phyloP scores from a whole-genome alignment of 2,888 invertebrate genomes.

The Epinotia bilunana region DNA sequence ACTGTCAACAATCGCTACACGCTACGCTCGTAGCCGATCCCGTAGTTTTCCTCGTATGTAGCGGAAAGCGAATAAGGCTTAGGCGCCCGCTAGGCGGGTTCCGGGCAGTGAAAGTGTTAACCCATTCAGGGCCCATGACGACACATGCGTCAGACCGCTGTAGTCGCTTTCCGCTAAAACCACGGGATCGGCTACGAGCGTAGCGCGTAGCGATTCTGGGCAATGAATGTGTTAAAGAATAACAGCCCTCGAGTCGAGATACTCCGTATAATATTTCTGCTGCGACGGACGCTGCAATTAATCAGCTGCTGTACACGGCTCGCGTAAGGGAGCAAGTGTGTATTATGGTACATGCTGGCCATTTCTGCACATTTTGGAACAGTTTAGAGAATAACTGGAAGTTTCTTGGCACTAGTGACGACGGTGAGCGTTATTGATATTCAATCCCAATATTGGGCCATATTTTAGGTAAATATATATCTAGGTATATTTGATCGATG shows the following conservation, averaged over 20 bases:
- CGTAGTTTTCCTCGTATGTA: no score
- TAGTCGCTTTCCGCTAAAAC: no score
- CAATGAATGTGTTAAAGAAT: no score
- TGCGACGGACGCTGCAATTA: slow-evolving; percentile 5
- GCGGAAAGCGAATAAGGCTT: no score
- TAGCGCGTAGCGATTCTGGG: no score
- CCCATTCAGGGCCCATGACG: no score
- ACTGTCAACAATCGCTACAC: no score
- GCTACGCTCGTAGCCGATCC: no score
- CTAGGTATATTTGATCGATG: background rate
- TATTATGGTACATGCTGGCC: background rate
- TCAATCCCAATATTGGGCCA: background rate
- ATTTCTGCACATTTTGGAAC: background rate
- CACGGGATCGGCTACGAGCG: no score
- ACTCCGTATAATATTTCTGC: background rate
- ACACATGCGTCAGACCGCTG: no score
- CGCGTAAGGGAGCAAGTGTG: background rate
- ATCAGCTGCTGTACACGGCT: slow-evolving; percentile 20
- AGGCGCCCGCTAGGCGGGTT: no score
- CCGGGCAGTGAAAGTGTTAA: no score
- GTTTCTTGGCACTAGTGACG: background rate
- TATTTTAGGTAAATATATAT: background rate
- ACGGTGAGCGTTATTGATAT: background rate
- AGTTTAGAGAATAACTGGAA: background rate
- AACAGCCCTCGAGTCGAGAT: background rate